A percentile compares a stretch with the other conserved stretches of the same genome.
phyloP scores from a whole-genome alignment of 92 coral and sea anemone species.

The Porites divaricata region DNA sequence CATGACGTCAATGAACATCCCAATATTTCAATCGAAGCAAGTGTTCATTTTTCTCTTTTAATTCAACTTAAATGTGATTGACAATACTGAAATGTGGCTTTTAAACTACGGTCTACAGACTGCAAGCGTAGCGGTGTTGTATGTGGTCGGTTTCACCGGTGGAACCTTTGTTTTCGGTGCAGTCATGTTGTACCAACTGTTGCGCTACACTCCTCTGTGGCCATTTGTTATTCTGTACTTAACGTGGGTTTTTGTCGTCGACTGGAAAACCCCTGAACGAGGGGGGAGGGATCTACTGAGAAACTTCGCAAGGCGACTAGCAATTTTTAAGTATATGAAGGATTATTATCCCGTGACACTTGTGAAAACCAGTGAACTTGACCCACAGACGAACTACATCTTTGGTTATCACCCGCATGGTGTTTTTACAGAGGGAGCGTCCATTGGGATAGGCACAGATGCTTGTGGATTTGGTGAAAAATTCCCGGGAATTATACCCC shows the following conservation, averaged over 20 bases:
- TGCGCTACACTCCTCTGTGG: constrained; percentile 74
- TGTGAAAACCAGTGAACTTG: constrained; percentile 85
- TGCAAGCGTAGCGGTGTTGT: constrained; percentile 15
- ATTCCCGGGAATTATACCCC: constrained; percentile 53
- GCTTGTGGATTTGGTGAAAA: constrained; percentile 78
- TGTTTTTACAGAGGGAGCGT: constrained; percentile 74
- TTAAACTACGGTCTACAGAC: constrained; percentile 24
- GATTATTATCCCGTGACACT: constrained; percentile 92
- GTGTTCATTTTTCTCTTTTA: too few species aligned
- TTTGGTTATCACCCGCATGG: constrained; percentile 98
- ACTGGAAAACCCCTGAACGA: constrained; percentile 78
- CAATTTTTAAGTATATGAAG: constrained; percentile 69
- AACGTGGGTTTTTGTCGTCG: constrained; percentile 70
- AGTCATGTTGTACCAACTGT: constrained; percentile 29
- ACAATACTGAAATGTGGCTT: constrained; percentile 9
- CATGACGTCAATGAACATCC: too few species aligned
- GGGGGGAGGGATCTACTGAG: constrained; percentile 74
- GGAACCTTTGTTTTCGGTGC: constrained; percentile 23
- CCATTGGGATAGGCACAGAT: constrained; percentile 79
- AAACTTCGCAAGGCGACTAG: constrained; percentile 61
- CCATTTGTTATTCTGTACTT: constrained; percentile 74
- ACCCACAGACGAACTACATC: constrained; percentile 84
- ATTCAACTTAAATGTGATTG: not conserved
- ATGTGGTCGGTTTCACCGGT: constrained; percentile 37
- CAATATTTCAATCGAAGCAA: too few species aligned